Evolutionary conservation across 1,140 invertebrate genomes (phyloP).

Genomic region (Caerostris darwini): DNA sequence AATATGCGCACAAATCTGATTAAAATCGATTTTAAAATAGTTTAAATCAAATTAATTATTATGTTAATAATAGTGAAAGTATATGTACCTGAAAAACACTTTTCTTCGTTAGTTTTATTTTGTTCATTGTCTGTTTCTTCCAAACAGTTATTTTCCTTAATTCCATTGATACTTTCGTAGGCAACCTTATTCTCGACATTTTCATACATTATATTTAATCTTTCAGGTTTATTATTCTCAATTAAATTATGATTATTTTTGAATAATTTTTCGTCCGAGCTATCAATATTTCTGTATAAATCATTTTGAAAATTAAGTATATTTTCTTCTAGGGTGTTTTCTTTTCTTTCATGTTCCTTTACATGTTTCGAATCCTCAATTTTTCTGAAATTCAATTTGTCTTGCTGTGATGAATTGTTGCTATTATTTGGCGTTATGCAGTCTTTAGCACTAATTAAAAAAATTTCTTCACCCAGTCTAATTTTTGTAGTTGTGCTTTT

Average conservation of each 20-base stretch:
- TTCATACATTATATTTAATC: neutral
- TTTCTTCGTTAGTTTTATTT: slow-evolving; percentile 1
- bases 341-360: neutral
- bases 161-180: neutral
- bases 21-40: neutral
- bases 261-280: neutral
- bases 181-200: neutral
- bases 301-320: neutral
- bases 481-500: neutral
- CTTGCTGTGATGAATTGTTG: neutral
- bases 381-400: neutral
- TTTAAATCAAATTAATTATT: neutral
- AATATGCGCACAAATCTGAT: too few relatives aligned
- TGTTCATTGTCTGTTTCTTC: too few relatives aligned
- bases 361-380: neutral
- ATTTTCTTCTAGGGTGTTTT: neutral
- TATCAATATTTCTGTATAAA: neutral
- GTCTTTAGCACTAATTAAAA: neutral
- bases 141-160: neutral
- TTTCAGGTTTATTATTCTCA: neutral
- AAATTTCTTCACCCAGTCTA: neutral
- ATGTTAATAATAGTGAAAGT: neutral
- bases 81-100: slow-evolving; percentile 17
- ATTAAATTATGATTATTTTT: neutral
- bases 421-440: neutral